Conservation (phyloP, 2,797 vertebrate genomes). For the Dendrocincla fuliginosa region DNA sequence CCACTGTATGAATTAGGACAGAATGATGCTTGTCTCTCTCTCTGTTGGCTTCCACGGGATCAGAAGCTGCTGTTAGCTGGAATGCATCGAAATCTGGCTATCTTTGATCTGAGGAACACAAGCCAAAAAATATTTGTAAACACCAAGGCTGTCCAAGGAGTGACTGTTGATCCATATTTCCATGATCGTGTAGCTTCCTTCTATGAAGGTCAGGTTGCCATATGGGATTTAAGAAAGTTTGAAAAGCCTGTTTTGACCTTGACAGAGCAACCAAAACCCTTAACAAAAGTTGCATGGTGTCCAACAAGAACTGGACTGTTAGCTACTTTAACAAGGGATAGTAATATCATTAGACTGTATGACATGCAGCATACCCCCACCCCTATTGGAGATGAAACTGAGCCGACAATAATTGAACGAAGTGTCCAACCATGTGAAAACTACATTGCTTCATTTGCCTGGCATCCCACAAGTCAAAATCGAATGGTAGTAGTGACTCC, state of each 20-base stretch:
- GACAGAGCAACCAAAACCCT: constrained; percentile 93
- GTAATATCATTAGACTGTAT: constrained; percentile 93
- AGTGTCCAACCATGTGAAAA: constrained; percentile 93
- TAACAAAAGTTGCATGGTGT: constrained; percentile 97
- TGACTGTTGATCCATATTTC: constrained; percentile 95
- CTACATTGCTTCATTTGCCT: constrained; percentile 94
- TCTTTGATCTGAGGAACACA: constrained; percentile 95
- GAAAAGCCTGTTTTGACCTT: constrained; percentile 97
- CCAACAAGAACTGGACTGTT: constrained; percentile 93
- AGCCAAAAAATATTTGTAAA: constrained; percentile 99
- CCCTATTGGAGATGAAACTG: constrained; percentile 95
- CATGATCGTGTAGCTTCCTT: constrained; percentile 95
- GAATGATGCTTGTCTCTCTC: constrained; percentile 95
- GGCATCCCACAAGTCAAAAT: constrained; percentile 96
- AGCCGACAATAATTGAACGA: constrained; percentile 98
- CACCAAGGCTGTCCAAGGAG: constrained; percentile 97
- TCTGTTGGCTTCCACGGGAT: constrained; percentile 96
- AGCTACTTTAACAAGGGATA: constrained; percentile 94
- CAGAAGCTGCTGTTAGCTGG: constrained; percentile 95
- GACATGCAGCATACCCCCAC: constrained; percentile 99
- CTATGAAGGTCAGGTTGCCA: constrained; percentile 97
- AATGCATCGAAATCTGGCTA: constrained; percentile 96
- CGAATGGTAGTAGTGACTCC: constrained; percentile 97
- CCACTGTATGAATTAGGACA: constrained; percentile 94
- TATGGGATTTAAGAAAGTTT: constrained; percentile 98